Base-by-base conservation (phyloP, 1,140 invertebrate genomes). In the Acromyrmex charruanus region DNA sequence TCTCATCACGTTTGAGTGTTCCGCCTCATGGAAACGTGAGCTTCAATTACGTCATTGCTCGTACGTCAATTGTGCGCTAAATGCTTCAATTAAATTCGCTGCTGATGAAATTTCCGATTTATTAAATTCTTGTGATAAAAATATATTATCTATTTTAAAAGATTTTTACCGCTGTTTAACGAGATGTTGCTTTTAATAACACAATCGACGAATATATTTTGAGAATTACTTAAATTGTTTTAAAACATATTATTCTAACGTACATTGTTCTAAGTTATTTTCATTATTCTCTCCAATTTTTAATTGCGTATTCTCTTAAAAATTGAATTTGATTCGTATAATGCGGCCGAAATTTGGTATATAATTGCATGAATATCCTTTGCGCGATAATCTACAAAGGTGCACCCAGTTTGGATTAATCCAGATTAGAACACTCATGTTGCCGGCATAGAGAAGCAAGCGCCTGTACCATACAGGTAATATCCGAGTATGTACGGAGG, bases 351-450 rank as follows among this genome's bases (percentile, higher is more conserved):
- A 74, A 61, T 44, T 49, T n/a, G 4, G 1, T n/a, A 16, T 49
- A 18, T 74, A 25, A 44, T 44, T 75, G 58, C 25, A 9, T 31
- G 55, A 61, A 51, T 74, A 74, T 84, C 74, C 72, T 66, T 79
- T 16, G 71, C 59, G 72, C 39, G 55, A 49, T 51, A 31, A 66
- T 61, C 71, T 80, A 84, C 77, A 90, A 90, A 90, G 79, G 88
- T 61, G 79, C 21, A 68, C 89, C 71, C 71, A 84, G 88, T 69
- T 55, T 59, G 89, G 63, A 65, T 74, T 91, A 91, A 92, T 92
- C 88, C 87, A 86, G 90, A 92, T 92, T 91, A 91, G 90, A 79
- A 66, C 87, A 79, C 39, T 80, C 88, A 87, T 91, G 91, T 88
- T 81, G 75, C 80, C n/a, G 68, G 72, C 65, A 44, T 74, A 58